These are phyloP conservation scores for Centruroides vittatus DNA, from an alignment of 1,140 invertebrate species.

Conservation along the genomic window DNA sequence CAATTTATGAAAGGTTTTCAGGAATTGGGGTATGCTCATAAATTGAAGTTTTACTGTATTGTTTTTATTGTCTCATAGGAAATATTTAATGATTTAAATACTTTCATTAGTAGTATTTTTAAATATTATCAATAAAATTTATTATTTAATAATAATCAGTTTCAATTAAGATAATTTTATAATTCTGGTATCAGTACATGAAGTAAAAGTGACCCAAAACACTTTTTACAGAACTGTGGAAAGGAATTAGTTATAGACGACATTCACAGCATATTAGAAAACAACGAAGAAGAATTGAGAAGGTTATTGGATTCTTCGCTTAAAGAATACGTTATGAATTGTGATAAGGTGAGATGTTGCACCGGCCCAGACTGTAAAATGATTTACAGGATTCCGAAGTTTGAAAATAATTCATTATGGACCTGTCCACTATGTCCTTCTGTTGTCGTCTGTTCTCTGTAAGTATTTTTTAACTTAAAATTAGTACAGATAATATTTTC, in stretches of 20 bases:
- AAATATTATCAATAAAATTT: too few relatives aligned
- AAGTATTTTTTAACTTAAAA: neutral
- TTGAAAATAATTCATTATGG: neutral
- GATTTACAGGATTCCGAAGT: constrained; percentile 3
- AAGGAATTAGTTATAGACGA: constrained; percentile 2
- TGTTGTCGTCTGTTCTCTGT: constrained; percentile 7
- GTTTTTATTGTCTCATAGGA: too few relatives aligned
- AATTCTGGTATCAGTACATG: too few relatives aligned
- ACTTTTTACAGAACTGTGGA: constrained; percentile 2
- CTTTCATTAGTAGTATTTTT: too few relatives aligned
- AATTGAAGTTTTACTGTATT: too few relatives aligned
- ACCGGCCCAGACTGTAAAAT: constrained; percentile 12
- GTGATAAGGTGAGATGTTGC: constrained; percentile 1
- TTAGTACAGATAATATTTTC: neutral
- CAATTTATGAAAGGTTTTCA: too few relatives aligned
- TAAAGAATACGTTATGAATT: constrained; percentile 5
- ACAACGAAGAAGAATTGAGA: neutral
- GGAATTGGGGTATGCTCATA: too few relatives aligned
- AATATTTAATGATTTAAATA: too few relatives aligned
- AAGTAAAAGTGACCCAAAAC: too few relatives aligned
- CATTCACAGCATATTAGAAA: neutral
- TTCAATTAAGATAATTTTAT: too few relatives aligned
- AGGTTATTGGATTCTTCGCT: neutral
- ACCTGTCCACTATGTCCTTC: constrained; percentile 1
- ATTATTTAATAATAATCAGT: too few relatives aligned